Conservation (phyloP, 2,113 vertebrate species). For the Meriones unguiculatus region DNA sequence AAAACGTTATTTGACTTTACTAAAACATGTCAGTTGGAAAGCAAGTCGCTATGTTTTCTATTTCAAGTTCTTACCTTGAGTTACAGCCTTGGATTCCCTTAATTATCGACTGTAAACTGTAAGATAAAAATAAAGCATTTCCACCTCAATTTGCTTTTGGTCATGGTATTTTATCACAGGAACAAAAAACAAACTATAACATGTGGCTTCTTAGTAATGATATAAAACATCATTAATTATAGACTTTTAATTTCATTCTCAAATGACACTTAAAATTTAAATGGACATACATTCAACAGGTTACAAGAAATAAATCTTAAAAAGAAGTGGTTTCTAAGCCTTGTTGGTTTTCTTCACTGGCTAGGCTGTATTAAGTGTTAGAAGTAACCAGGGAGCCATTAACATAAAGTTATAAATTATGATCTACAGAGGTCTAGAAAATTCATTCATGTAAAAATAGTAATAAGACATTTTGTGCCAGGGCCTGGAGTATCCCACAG, state of each 20-base stretch:
- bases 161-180: background rate
- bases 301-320: background rate
- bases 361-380: background rate
- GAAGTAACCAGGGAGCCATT: background rate
- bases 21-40: background rate
- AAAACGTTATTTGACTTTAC: background rate
- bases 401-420: background rate
- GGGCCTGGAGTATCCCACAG: background rate
- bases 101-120: background rate
- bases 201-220: background rate
- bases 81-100: background rate
- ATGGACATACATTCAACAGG: background rate
- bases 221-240: background rate
- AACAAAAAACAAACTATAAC: background rate
- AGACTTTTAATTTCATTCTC: conserved; percentile 14
- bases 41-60: background rate
- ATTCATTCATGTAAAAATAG: background rate
- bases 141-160: background rate
- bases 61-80: background rate
- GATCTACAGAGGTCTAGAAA: background rate
- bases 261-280: conserved; percentile 13
- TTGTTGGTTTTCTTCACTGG: background rate
- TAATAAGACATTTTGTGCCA: background rate
- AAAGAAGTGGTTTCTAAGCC: background rate
- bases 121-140: background rate